phyloP scores from a whole-genome alignment of 1,140 invertebrate species.

The Cydia splendana region DNA sequence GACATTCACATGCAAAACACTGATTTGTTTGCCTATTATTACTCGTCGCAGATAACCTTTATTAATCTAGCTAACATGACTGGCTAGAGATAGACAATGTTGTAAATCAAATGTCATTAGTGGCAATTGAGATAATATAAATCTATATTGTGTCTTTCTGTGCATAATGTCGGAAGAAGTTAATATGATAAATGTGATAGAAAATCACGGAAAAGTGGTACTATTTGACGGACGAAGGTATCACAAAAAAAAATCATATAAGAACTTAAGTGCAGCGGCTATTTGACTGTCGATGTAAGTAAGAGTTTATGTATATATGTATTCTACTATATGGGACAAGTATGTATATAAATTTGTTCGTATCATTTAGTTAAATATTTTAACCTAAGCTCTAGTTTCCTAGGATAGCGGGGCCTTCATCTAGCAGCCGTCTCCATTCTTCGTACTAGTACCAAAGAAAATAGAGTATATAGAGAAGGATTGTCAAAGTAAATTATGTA shows the following conservation, averaged over 20 bases:
- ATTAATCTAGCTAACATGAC: not conserved
- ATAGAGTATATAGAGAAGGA: no score
- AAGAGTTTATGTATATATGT: not conserved
- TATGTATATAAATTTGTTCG: not conserved
- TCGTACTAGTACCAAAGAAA: no score
- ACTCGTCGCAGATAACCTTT: not conserved
- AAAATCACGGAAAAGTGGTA: conserved; percentile 10
- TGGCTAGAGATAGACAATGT: not conserved
- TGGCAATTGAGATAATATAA: not conserved
- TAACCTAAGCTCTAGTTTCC: no score
- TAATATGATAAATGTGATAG: not conserved
- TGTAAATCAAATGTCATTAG: not conserved
- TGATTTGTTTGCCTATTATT: not conserved
- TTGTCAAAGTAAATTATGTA: no score
- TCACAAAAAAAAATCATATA: not conserved
- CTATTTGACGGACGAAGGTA: not conserved
- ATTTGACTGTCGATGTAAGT: conserved; percentile 6
- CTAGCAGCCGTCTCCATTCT: no score
- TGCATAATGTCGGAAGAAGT: conserved; percentile 10
- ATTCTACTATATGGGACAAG: conserved; percentile 2
- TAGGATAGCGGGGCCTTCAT: no score
- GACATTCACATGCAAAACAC: conserved; percentile 1
- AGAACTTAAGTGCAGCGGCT: conserved; percentile 2
- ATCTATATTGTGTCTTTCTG: not conserved
- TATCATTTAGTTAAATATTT: no score